Evolutionary conservation across 2,797 vertebrate species (phyloP), one percentile per base, ranked within the genome.

Genomic region (Ammospiza maritima): DNA sequence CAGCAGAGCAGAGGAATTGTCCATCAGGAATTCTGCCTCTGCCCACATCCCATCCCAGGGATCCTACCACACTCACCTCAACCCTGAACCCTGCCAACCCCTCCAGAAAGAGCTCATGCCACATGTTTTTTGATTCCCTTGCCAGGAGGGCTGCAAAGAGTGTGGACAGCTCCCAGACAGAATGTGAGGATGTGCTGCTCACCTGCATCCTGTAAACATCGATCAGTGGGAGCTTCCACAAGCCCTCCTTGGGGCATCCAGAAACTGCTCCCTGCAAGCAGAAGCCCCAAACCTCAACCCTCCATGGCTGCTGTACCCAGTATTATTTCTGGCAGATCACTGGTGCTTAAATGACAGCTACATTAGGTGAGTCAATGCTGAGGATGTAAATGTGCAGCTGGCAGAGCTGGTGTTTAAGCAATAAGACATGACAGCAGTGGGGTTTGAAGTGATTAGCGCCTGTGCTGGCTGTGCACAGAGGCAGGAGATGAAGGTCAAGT

Each of bases 361-460:
- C 93, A 89, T 96, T 94, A 95, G 89, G 92, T 95, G 89, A 96
- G 94, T 96, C 91, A 96, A 88, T 94, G 86, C 89, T 73, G 91
- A 88, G 84, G 86, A 94, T 96, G 95, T 91, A 90, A 89, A 91
- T 62, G 83, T 92, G 91, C 88, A 94, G 90, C 90, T 94, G 84
- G 94, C 88, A 78, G 91, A 75, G 74, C 75, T 90, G 86, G 92
- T 75, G 85, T 77, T 92, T 89, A 51, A 93, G 88, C 85, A 94
- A 76, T 89, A 93, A 94, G 87, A 93, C 83, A 64, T 66, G 78
- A 87, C 90, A 92, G 85, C 15, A 0, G 88, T 51, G 85, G 88
- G 85, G 50, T 89, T 72, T 77, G 78, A 66, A 92, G 85, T 70
- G 91, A 94, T 91, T 75, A 89, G 58, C 26, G 84, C 66, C 93